phyloP scores from a whole-genome alignment of 2,113 vertebrate species.

The Epinephelus lanceolatus region DNA sequence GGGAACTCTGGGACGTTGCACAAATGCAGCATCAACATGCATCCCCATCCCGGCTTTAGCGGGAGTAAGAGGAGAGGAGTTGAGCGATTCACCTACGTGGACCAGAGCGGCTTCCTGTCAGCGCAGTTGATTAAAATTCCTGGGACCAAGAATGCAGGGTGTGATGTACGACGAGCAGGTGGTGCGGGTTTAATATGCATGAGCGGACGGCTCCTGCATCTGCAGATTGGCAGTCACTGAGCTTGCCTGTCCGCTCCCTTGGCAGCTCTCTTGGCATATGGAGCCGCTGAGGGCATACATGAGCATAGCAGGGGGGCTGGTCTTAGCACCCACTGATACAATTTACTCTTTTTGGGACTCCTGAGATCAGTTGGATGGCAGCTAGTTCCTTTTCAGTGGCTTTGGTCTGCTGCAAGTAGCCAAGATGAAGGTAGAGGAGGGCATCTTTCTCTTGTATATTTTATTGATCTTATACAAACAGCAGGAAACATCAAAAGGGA shows the following conservation, averaged over 20 bases:
- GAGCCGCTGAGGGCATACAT: constrained; percentile 73
- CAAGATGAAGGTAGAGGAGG: constrained; percentile 45
- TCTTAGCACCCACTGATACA: constrained; percentile 66
- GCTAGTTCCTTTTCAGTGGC: constrained; percentile 34
- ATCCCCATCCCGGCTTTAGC: constrained; percentile 21
- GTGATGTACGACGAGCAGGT: constrained; percentile 83
- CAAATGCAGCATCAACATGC: constrained; percentile 63
- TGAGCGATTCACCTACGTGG: constrained; percentile 63
- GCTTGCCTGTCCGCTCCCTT: constrained; percentile 71
- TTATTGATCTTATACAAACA: constrained; percentile 74
- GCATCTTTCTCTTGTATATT: constrained; percentile 53
- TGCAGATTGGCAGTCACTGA: constrained; percentile 80
- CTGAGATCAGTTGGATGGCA: constrained; percentile 32
- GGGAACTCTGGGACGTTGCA: constrained; percentile 34
- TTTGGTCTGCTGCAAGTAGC: constrained; percentile 44
- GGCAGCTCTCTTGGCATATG: constrained; percentile 80
- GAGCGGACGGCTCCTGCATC: constrained; percentile 78
- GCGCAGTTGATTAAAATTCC: constrained; percentile 81
- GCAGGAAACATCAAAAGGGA: constrained; percentile 63
- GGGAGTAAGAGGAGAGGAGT: constrained; percentile 27
- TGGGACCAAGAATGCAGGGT: constrained; percentile 74
- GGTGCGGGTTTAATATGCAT: constrained; percentile 83
- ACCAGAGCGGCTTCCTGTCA: constrained; percentile 75
- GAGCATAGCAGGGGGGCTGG: constrained; percentile 56
- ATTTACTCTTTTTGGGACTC: constrained; percentile 57